Conservation (phyloP, 92 coral and sea anemone species). For the Zoanthus sansibaricus region DNA sequence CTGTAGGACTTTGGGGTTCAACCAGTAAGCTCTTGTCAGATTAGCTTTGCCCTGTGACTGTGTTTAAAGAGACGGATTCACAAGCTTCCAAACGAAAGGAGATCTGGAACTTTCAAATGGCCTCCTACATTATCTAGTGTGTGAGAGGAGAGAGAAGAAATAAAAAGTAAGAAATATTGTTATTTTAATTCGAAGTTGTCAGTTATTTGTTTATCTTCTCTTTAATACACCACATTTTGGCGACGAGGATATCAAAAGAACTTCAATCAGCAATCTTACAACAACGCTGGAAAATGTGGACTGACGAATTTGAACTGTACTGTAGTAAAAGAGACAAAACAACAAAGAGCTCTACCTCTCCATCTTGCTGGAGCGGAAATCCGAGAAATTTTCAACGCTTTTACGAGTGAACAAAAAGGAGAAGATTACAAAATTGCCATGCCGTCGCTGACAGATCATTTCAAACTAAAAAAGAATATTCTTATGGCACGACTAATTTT, state of each 20-base stretch:
- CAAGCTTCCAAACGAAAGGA: neutral
- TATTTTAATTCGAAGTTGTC: too few species aligned
- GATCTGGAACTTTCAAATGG: neutral
- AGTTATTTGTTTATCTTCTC: too few species aligned
- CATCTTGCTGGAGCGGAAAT: constrained; percentile 71
- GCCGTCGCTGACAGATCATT: constrained; percentile 48
- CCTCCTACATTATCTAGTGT: too few species aligned
- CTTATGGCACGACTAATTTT: constrained; percentile 56
- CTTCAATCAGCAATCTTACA: too few species aligned
- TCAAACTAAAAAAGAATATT: constrained; percentile 58
- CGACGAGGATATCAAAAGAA: too few species aligned
- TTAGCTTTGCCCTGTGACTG: neutral
- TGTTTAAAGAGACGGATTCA: neutral
- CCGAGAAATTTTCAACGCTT: constrained; percentile 48
- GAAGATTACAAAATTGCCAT: constrained; percentile 49
- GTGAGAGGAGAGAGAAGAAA: too few species aligned
- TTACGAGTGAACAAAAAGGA: constrained; percentile 44
- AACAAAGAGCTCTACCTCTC: constrained; percentile 49
- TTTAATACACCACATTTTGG: too few species aligned
- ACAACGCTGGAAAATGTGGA: too few species aligned
- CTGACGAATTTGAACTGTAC: too few species aligned
- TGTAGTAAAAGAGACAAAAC: neutral
- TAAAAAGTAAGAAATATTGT: too few species aligned
- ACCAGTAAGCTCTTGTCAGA: neutral
- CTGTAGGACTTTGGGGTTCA: neutral